These are phyloP conservation scores for Stichodactyla mertensii DNA, from an alignment of 64 coral and sea anemone species.

Conservation along the genomic window DNA sequence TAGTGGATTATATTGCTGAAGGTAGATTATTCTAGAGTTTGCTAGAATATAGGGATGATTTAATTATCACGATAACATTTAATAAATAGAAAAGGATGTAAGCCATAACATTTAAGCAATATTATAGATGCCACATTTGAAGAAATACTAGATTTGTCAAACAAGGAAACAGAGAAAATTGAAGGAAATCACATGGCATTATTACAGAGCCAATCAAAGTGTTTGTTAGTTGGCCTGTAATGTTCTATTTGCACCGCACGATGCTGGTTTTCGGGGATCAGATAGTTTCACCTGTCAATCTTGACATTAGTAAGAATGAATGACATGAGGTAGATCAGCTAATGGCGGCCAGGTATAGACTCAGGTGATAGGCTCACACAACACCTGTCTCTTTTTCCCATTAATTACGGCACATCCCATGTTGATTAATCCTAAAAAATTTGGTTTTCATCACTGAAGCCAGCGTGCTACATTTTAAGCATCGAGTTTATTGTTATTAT, in stretches of 20 bases:
- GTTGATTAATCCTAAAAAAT: background rate
- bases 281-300: background rate
- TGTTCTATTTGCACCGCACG: too few relatives aligned
- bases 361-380: background rate
- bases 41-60: too few relatives aligned
- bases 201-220: background rate
- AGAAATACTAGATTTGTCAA: background rate
- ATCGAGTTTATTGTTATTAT: background rate
- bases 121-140: background rate
- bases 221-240: too few relatives aligned
- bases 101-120: background rate
- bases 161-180: background rate
- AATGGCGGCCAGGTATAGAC: background rate
- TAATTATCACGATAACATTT: background rate
- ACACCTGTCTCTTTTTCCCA: background rate
- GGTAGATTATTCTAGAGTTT: too few relatives aligned
- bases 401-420: conserved; percentile 1
- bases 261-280: too few relatives aligned
- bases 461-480: background rate
- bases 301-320: background rate
- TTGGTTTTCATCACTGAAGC: background rate
- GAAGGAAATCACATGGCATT: background rate
- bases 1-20: too few relatives aligned
- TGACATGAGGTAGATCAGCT: too few relatives aligned
- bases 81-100: background rate